A percentile compares a stretch with the other conserved stretches of the same genome.
Conservation (phyloP, 1,140 invertebrate genomes). For the Leptinotarsa defecta region DNA sequence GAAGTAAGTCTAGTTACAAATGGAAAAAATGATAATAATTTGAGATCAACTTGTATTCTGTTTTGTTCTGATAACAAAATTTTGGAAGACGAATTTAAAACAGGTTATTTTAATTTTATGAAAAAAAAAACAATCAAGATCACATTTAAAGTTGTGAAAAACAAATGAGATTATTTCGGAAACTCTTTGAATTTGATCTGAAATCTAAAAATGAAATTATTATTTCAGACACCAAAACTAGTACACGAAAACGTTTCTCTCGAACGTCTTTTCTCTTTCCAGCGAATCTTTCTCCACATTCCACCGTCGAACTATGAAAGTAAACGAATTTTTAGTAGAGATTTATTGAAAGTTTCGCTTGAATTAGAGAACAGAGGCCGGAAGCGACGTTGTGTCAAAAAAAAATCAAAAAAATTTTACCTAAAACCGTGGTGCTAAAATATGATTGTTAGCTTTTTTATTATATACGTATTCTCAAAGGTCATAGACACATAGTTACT, state of each 20-base stretch:
- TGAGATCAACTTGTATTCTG: not conserved
- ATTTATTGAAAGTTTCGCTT: constrained; percentile 1
- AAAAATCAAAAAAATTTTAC: constrained; percentile 8
- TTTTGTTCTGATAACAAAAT: not conserved
- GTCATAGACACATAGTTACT: constrained; percentile 7
- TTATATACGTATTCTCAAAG: constrained; percentile 12
- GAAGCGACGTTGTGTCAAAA: not conserved
- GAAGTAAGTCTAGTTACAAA: not conserved
- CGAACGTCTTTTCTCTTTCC: not conserved
- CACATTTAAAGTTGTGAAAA: not conserved
- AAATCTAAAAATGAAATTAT: not conserved
- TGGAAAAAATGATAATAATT: not conserved
- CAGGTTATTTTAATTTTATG: not conserved
- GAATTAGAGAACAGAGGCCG: not conserved
- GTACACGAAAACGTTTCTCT: not conserved
- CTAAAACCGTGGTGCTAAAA: constrained; percentile 27
- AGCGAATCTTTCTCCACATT: not conserved
- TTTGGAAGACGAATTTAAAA: not conserved
- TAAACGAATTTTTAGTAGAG: not conserved
- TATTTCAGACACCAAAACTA: constrained; percentile 7
- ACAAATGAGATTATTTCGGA: constrained; percentile 13
- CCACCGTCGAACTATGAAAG: not conserved
- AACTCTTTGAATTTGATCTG: constrained; percentile 16
- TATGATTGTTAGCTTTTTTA: constrained; percentile 26
- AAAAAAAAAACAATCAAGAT: too few relatives aligned